These are phyloP conservation scores for Percopsis transmontana DNA, from an alignment of 2,113 vertebrate genomes.

Conservation along the genomic window DNA sequence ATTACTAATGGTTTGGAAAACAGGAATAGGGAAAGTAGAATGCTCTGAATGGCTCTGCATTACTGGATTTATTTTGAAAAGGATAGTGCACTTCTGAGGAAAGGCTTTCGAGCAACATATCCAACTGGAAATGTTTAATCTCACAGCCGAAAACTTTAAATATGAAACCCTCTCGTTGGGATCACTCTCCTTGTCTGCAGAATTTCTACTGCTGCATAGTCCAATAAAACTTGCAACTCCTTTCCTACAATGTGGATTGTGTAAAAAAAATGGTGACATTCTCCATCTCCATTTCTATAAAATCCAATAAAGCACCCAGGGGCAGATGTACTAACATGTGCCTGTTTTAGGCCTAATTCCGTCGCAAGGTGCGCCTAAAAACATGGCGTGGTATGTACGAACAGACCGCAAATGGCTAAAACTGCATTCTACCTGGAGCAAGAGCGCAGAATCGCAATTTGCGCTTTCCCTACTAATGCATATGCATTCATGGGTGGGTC, in stretches of 20 bases:
- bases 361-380: no score
- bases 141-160: conserved; percentile 75
- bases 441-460: no score
- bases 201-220: conserved; percentile 32
- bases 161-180: conserved; percentile 66
- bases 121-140: conserved; percentile 75
- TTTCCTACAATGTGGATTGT: conserved; percentile 22
- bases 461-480: no score
- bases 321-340: no score
- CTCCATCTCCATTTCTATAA: no score
- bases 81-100: conserved; percentile 57
- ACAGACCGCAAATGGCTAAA: no score
- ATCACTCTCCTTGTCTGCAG: conserved; percentile 56
- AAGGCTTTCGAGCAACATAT: conserved; percentile 64
- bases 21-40: conserved; percentile 70
- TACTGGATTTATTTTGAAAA: conserved; percentile 76
- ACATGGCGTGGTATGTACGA: no score
- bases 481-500: no score
- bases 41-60: conserved; percentile 57
- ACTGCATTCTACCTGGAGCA: no score
- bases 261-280: conserved; percentile 17
- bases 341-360: no score
- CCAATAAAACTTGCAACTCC: conserved; percentile 38
- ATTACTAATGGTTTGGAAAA: conserved; percentile 82
- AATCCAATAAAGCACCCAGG: no score